These are phyloP conservation scores for Cheirogaleus major DNA, from an alignment of 2,797 vertebrate species.

Conservation along the genomic window DNA sequence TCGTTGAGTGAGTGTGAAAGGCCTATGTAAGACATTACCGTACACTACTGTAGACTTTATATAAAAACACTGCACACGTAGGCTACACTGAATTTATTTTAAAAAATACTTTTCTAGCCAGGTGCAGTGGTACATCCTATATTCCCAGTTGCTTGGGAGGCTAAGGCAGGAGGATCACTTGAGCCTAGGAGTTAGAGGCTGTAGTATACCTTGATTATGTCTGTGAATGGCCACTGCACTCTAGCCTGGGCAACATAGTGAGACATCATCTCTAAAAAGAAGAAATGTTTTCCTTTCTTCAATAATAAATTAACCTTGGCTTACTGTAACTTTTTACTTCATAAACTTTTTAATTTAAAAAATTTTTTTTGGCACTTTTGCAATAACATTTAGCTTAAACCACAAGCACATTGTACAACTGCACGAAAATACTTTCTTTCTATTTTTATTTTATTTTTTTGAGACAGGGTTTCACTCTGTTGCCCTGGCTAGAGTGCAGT, in stretches of 20 bases:
- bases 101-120: too few species aligned
- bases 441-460: too few species aligned
- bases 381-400: too few species aligned
- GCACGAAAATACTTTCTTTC: too few species aligned
- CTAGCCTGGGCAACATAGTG: not conserved
- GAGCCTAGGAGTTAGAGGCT: not conserved
- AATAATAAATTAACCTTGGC: not conserved
- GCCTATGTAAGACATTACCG: not conserved
- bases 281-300: not conserved
- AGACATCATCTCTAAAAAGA: not conserved
- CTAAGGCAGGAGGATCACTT: not conserved
- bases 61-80: not conserved
- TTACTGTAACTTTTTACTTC: not conserved
- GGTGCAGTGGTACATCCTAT: not conserved
- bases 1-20: not conserved
- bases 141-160: not conserved
- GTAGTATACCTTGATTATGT: not conserved
- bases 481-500: too few species aligned
- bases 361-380: too few species aligned
- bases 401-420: too few species aligned
- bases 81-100: not conserved
- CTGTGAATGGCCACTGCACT: not conserved
- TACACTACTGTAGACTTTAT: not conserved
- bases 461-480: too few species aligned
- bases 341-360: too few species aligned